Conservation (phyloP, 2,113 vertebrate genomes). For the Oxyruncus cristatus region DNA sequence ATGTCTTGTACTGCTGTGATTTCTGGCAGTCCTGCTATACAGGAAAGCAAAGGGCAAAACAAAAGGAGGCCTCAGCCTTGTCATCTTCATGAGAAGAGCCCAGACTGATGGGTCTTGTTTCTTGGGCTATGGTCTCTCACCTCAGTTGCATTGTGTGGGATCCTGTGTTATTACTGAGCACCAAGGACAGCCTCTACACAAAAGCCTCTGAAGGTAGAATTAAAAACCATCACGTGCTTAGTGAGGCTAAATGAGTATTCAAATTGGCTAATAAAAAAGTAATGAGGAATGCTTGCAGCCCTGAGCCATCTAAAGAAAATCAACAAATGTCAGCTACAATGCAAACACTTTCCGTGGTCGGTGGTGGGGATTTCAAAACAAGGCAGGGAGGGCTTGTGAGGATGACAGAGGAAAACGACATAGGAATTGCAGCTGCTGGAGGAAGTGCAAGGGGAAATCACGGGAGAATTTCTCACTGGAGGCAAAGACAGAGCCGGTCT, state of each 20-base stretch:
- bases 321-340: slow-evolving; percentile 51
- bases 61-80: background rate
- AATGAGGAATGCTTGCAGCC: slow-evolving; percentile 63
- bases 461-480: background rate
- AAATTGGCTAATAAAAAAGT: slow-evolving; percentile 69
- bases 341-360: background rate
- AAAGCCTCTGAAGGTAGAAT: slow-evolving; percentile 4
- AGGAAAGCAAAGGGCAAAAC: background rate
- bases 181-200: background rate
- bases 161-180: background rate
- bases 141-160: background rate
- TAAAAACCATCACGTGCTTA: slow-evolving; percentile 18
- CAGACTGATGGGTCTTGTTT: background rate
- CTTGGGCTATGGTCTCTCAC: background rate
- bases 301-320: slow-evolving; percentile 60
- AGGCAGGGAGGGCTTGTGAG: background rate
- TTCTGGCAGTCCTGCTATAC: background rate
- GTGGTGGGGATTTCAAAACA: slow-evolving; percentile 31
- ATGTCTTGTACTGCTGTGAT: rapidly evolving
- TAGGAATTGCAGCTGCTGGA: background rate
- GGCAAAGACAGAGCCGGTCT: background rate
- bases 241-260: slow-evolving; percentile 63
- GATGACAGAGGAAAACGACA: background rate
- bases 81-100: background rate
- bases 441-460: background rate